Evolutionary conservation across 1,140 invertebrate genomes (phyloP).

Genomic region (Papilio polyxenes): DNA sequence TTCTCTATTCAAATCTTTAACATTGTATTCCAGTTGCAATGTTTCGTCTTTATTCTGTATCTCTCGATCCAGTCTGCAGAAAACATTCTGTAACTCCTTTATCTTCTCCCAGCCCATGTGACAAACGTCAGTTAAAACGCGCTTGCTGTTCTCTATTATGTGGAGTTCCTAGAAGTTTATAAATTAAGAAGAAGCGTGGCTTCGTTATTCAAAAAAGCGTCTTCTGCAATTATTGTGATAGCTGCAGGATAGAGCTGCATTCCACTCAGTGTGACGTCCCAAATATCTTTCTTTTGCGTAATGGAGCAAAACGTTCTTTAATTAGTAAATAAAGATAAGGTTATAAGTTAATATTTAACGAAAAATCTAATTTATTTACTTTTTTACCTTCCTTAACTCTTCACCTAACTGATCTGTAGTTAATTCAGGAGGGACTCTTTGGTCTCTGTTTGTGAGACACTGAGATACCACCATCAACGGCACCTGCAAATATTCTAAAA

Average conservation of each 20-base stretch:
- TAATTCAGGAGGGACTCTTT: slow-evolving; percentile 88
- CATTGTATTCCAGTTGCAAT: slow-evolving; percentile 88
- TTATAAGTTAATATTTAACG: no score
- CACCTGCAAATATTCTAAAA: slow-evolving; percentile 88
- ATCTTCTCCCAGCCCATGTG: slow-evolving; percentile 90
- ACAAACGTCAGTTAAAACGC: slow-evolving; percentile 70
- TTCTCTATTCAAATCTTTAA: slow-evolving; percentile 86
- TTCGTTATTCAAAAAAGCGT: neutral
- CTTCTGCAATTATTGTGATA: neutral
- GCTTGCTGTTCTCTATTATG: slow-evolving; percentile 75
- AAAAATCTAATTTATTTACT: neutral
- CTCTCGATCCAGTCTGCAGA: slow-evolving; percentile 87
- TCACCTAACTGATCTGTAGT: slow-evolving; percentile 91
- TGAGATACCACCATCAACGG: slow-evolving; percentile 89
- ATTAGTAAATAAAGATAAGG: no score
- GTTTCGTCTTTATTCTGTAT: slow-evolving; percentile 90
- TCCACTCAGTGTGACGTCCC: neutral
- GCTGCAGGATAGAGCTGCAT: neutral
- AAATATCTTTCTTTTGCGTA: neutral
- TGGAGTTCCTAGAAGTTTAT: slow-evolving; percentile 68
- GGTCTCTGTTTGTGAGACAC: slow-evolving; percentile 90
- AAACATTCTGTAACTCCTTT: slow-evolving; percentile 89
- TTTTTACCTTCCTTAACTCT: slow-evolving; percentile 87
- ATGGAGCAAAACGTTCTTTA: no score
- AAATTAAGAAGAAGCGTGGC: neutral